These are phyloP conservation scores for Aphis gossypii DNA, from an alignment of 1,140 invertebrate genomes.

Conservation along the genomic window DNA sequence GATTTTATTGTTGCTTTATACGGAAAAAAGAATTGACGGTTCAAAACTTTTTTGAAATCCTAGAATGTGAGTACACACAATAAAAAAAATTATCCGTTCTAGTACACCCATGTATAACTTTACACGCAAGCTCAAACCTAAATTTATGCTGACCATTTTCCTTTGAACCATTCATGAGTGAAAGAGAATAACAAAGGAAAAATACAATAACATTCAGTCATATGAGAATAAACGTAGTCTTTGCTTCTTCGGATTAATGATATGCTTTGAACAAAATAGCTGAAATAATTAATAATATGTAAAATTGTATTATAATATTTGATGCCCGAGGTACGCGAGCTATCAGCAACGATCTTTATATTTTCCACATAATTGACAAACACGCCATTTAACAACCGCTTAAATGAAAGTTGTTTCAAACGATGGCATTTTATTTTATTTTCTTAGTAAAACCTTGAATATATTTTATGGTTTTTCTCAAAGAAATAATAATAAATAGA, in stretches of 20 bases:
- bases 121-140: not conserved
- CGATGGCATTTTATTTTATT: not conserved
- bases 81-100: not conserved
- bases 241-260: not conserved
- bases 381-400: not conserved
- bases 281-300: not conserved
- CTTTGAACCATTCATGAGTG: not conserved
- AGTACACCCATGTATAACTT: not conserved
- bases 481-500: not conserved
- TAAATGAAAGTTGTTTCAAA: not conserved
- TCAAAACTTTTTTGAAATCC: not conserved
- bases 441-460: not conserved
- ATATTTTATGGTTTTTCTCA: not conserved
- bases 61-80: not conserved
- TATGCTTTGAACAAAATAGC: not conserved
- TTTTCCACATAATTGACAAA: not conserved
- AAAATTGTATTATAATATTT: not conserved
- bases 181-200: conserved; percentile 11
- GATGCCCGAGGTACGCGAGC: not conserved
- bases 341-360: not conserved
- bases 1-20: not conserved
- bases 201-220: not conserved
- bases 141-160: conserved; percentile 8
- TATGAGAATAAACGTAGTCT: not conserved
- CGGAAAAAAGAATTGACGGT: not conserved